phyloP scores from a whole-genome alignment of 1,140 invertebrate genomes.

The Cherax destructor region DNA sequence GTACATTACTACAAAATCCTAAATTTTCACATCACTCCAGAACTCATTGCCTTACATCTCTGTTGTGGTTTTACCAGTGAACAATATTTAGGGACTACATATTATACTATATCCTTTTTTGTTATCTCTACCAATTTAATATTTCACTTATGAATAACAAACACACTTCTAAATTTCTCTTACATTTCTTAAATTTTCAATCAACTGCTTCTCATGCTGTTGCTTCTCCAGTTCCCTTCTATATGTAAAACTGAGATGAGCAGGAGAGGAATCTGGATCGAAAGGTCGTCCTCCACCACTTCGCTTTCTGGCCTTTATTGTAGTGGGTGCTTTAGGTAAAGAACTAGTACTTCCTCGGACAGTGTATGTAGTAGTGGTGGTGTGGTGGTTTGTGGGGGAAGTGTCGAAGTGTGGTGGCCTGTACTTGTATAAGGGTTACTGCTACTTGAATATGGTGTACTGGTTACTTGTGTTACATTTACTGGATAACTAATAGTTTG shows the following conservation, averaged over 20 bases:
- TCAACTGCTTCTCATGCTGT: constrained; percentile 90
- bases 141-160: no score
- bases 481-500: constrained; percentile 26
- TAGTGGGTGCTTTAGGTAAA: constrained; percentile 37
- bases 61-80: no score
- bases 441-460: constrained; percentile 4
- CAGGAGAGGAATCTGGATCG: constrained; percentile 83
- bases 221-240: constrained; percentile 90
- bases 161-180: constrained; percentile 72
- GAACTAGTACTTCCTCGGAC: constrained; percentile 22
- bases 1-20: no score
- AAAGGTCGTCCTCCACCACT: constrained; percentile 75
- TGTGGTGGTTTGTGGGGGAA: constrained; percentile 1
- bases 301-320: constrained; percentile 53
- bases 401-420: constrained; percentile 1
- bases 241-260: constrained; percentile 93
- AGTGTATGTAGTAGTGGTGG: neutral
- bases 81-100: no score
- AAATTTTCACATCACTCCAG: no score
- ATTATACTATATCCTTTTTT: no score
- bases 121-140: no score
- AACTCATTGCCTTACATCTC: no score
- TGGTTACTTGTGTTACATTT: constrained; percentile 1
- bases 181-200: constrained; percentile 89
- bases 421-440: constrained; percentile 25